A percentile compares a stretch with the other conserved stretches of the same genome.
These are phyloP conservation scores for Achroia grisella DNA, from an alignment of 1,140 invertebrate genomes.

Conservation along the genomic window DNA sequence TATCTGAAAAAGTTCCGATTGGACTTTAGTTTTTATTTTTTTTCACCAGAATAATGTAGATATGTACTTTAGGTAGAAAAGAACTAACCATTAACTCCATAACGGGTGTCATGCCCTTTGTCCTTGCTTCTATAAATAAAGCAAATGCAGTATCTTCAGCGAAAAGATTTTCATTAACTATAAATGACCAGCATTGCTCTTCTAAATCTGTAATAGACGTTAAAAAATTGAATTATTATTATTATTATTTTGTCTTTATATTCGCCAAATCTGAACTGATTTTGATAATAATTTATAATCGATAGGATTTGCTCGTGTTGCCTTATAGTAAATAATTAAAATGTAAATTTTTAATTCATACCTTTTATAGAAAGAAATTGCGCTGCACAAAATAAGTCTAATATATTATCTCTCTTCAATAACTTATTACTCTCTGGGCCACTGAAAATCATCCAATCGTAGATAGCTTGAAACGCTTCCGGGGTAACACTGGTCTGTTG, in stretches of 20 bases:
- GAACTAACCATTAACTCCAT: constrained; percentile 78
- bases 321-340: not conserved
- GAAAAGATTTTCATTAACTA: constrained; percentile 79
- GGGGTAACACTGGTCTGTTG: constrained; percentile 73
- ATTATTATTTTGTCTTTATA: not conserved
- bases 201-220: constrained; percentile 75
- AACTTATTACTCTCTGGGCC: constrained; percentile 74
- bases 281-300: too few species aligned
- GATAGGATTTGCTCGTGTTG: too few species aligned
- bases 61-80: too few species aligned
- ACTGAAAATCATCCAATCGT: constrained; percentile 83
- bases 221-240: constrained; percentile 11
- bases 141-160: constrained; percentile 81
- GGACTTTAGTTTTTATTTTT: too few species aligned
- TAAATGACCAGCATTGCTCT: constrained; percentile 82
- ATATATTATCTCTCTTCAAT: constrained; percentile 77
- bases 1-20: constrained; percentile 31
- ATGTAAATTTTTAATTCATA: constrained; percentile 7
- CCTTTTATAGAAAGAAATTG: constrained; percentile 80
- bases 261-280: too few species aligned
- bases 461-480: constrained; percentile 79
- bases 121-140: constrained; percentile 77
- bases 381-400: constrained; percentile 80
- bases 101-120: constrained; percentile 73
- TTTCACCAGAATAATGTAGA: too few species aligned